A percentile compares a stretch with the other conserved stretches of the same genome.
Conservation (phyloP, 2,888 invertebrate species). For the Nomada fucata region DNA sequence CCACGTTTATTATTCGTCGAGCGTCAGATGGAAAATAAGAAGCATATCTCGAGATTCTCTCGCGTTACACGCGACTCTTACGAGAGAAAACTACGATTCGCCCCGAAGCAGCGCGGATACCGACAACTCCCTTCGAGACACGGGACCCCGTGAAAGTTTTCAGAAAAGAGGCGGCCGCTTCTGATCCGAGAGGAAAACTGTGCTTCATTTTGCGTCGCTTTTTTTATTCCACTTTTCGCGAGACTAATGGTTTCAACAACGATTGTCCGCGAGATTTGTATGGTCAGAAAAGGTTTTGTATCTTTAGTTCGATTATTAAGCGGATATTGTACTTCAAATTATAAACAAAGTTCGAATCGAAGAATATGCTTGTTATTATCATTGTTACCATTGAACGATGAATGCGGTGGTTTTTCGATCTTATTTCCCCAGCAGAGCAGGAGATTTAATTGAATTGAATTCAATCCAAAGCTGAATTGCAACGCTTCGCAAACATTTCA, state of each 20-base stretch:
- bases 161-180: not conserved
- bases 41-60: conserved; percentile 23
- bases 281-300: too few relatives aligned
- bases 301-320: too few relatives aligned
- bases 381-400: too few relatives aligned
- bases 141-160: conserved; percentile 15
- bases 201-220: not conserved
- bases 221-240: not conserved
- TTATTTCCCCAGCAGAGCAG: too few relatives aligned
- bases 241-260: not conserved
- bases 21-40: conserved; percentile 42
- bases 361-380: too few relatives aligned
- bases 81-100: conserved; percentile 25
- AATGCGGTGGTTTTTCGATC: not conserved
- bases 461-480: not conserved
- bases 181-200: too few relatives aligned
- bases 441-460: too few relatives aligned
- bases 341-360: too few relatives aligned
- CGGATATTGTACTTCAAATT: too few relatives aligned
- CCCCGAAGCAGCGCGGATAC: not conserved
- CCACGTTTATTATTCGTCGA: conserved; percentile 50
- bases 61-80: conserved; percentile 18
- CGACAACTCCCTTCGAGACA: conserved; percentile 23
- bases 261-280: too few relatives aligned
- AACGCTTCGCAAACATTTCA: not conserved